Evolutionary conservation across 2,888 invertebrate species (phyloP).

Genomic region (Orthonevra nobilis): DNA sequence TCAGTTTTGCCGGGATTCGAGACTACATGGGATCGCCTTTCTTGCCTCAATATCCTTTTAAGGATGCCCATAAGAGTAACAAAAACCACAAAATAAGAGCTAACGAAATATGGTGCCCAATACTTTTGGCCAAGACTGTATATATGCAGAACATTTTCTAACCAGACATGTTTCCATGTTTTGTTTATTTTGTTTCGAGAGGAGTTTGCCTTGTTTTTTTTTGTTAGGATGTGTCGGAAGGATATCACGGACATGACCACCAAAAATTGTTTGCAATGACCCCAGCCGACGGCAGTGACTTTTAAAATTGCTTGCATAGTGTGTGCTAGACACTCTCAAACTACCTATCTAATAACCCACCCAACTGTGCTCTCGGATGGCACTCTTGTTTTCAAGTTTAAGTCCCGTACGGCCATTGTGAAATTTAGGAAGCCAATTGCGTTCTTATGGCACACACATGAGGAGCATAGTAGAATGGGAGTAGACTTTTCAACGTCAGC

Average conservation of each 20-base stretch:
- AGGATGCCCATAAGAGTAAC: too few species aligned
- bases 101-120: too few species aligned
- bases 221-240: constrained; percentile 50
- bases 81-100: background rate
- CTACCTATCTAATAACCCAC: background rate
- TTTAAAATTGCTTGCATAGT: constrained; percentile 47
- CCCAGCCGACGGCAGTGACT: constrained; percentile 64
- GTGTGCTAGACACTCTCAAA: constrained; percentile 42
- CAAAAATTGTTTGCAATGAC: constrained; percentile 68
- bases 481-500: constrained; percentile 49
- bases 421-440: constrained; percentile 22
- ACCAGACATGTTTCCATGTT: constrained; percentile 71
- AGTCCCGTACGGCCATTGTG: constrained; percentile 25
- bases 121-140: too few species aligned
- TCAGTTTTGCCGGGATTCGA: too few species aligned
- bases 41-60: too few species aligned
- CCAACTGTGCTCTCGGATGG: constrained; percentile 1
- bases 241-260: constrained; percentile 67
- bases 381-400: constrained; percentile 9
- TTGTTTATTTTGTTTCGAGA: constrained; percentile 40
- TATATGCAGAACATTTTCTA: constrained; percentile 43
- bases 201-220: constrained; percentile 20
- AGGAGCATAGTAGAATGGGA: background rate
- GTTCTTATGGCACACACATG: too few species aligned
- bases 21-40: too few species aligned